Evolutionary conservation across 37 sponge, comb jelly and placozoan species (phyloP).

Genomic region (Oscarella lobularis): DNA sequence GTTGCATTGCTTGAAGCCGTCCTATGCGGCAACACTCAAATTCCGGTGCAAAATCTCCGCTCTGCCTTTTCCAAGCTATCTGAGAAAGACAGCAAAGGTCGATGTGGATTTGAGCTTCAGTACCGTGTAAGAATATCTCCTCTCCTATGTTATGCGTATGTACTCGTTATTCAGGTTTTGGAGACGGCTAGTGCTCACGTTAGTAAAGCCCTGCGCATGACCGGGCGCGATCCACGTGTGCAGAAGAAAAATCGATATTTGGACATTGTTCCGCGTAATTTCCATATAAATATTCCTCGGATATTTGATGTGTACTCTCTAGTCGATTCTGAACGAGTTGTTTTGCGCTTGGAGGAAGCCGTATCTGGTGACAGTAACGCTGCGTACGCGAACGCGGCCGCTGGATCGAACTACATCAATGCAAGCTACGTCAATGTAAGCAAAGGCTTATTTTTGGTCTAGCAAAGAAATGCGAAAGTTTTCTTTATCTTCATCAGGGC

Average conservation of each 20-base stretch:
- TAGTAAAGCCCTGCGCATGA: not conserved
- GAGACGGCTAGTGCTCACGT: not conserved
- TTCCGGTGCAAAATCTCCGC: slow-evolving; percentile 1
- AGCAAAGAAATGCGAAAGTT: too few species aligned
- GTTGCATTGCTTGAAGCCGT: slow-evolving; percentile 51
- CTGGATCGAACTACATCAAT: not conserved
- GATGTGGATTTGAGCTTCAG: slow-evolving; percentile 38
- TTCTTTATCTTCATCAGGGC: slow-evolving; percentile 27
- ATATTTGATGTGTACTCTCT: too few species aligned
- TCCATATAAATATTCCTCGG: slow-evolving; percentile 16
- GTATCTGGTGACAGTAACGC: not conserved
- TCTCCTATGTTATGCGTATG: too few species aligned
- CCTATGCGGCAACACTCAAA: slow-evolving; percentile 49
- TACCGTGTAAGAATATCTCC: slow-evolving; percentile 25
- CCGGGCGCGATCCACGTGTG: not conserved
- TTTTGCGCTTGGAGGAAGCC: not conserved
- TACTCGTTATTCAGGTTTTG: not conserved
- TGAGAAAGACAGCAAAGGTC: slow-evolving; percentile 8
- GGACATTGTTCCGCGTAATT: slow-evolving; percentile 51
- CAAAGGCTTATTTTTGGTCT: too few species aligned
- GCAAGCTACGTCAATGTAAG: slow-evolving; percentile 2
- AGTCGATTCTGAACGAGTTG: not conserved
- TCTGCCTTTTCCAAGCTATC: slow-evolving; percentile 10
- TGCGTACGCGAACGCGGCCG: not conserved
- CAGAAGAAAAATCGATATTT: slow-evolving; percentile 44